phyloP scores from a whole-genome alignment of 2,113 vertebrate genomes.

The Hemiscyllium ocellatum region DNA sequence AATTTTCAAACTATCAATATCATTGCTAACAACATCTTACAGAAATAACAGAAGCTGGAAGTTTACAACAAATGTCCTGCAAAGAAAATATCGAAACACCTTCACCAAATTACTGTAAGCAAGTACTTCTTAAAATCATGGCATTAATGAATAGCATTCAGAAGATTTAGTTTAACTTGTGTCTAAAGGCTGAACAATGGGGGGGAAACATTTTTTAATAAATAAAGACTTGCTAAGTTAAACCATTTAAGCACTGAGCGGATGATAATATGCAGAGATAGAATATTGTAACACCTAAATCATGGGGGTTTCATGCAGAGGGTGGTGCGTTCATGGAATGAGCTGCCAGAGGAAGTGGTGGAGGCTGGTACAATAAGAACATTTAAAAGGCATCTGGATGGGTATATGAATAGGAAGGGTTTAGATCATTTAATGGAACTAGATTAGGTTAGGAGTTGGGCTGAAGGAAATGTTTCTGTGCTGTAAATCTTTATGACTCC shows the following conservation, averaged over 20 bases:
- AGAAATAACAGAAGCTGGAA: background rate
- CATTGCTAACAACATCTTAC: background rate
- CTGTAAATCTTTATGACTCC: no score
- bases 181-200: background rate
- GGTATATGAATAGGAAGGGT: no score
- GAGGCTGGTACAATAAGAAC: no score
- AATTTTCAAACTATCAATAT: background rate
- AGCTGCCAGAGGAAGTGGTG: no score
- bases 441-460: no score
- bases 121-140: background rate
- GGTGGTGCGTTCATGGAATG: no score
- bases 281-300: background rate
- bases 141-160: background rate
- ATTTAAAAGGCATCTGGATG: no score
- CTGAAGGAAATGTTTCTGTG: no score
- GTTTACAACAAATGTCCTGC: background rate
- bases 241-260: background rate
- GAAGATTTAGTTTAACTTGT: background rate
- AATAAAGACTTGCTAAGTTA: background rate
- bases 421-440: no score
- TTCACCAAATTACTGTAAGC: background rate
- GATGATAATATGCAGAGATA: background rate
- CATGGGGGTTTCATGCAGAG: no score
- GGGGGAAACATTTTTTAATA: background rate
- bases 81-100: background rate